A percentile compares a stretch with the other conserved stretches of the same genome.
phyloP scores from a whole-genome alignment of 2,113 vertebrate species.

The Heterotis niloticus region DNA sequence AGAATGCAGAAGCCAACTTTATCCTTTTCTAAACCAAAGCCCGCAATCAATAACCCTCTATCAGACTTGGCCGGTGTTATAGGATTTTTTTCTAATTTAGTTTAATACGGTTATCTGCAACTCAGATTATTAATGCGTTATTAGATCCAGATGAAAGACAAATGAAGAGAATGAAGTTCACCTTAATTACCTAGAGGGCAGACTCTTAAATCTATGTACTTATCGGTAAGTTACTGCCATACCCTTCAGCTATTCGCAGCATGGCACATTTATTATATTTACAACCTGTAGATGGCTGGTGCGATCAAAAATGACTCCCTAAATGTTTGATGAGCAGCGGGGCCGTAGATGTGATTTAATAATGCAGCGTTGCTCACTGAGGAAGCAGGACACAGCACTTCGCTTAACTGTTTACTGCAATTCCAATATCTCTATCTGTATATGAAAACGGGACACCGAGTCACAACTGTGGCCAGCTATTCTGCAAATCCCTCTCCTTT shows the following conservation, averaged over 20 bases:
- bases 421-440: background rate
- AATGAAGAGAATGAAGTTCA: background rate
- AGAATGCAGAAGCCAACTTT: background rate
- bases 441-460: background rate
- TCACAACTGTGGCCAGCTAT: background rate
- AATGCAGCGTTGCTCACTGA: background rate
- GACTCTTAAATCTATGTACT: background rate
- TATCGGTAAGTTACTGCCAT: background rate
- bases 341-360: background rate
- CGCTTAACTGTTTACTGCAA: background rate
- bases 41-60: background rate
- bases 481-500: background rate
- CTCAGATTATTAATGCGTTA: background rate
- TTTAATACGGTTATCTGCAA: background rate
- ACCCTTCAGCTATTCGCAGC: background rate
- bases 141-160: background rate
- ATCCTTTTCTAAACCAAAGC: background rate
- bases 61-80: background rate
- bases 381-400: background rate
- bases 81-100: background rate
- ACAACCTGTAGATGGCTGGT: background rate
- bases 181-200: background rate
- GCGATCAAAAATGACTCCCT: background rate
- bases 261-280: background rate
- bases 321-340: background rate